Base-by-base conservation (phyloP, 2,888 invertebrate species). In the Erannis defoliaria region DNA sequence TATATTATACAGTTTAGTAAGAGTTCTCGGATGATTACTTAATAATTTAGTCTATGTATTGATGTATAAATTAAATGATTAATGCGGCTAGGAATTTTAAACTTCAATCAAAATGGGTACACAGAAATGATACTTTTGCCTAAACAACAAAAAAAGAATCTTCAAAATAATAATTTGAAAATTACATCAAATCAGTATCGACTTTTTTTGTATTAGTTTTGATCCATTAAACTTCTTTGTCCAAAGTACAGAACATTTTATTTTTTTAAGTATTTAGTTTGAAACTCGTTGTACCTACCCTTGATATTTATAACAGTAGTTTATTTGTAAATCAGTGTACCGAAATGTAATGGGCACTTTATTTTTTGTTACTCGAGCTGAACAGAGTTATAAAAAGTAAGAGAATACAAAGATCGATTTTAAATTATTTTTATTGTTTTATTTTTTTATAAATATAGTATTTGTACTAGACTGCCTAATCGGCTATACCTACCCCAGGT, bases 321-420 rank as follows among this genome's bases (percentile, higher is more conserved):
- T 61, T 48, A 60, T 66, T 72, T 70, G 61, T 67, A 71, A 70
- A 70, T 62, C 70, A 70, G 71, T 64, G 60, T 74, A 68, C 71
- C 70, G n/a, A 62, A 70, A 71, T 68, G 60, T 67, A 65, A 50
- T 63, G 58, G 67, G 57, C 64, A 61, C 70, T 61, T 69, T 66
- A 72, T 67, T 66, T 72, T 73, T 74, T 74, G 71, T 71, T 75
- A 75, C 73, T 80, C 59, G 55, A 74, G 72, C 73, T 75, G 72
- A 71, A 50, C 66, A 66, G 67, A 69, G 71, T 74, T 72, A 59
- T 72, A 74, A 80, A 73, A 64, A 73, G 71, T 78, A 80, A 78
- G 76, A 71, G 51, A 81, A 78, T 79, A 81, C 76, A 81, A 68
- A 80, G 76, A 80, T 80, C 80, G 74, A 75, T 76, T 55, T 46